Percentiles rank a stretch among this genome's conserved stretches.
phyloP scores from a whole-genome alignment of 2,888 invertebrate species.

The Tetramorium bicarinatum region DNA sequence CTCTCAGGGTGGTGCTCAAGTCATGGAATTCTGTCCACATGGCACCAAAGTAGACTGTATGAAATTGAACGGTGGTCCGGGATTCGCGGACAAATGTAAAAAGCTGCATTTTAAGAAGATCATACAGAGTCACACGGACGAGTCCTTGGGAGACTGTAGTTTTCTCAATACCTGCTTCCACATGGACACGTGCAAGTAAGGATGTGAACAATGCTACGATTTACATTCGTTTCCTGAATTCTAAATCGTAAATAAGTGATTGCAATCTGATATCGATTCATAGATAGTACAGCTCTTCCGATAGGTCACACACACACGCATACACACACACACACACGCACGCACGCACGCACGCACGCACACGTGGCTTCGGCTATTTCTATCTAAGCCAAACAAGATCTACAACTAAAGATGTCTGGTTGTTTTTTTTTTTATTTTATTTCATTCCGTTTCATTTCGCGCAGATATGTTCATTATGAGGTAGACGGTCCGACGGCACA shows the following conservation, averaged over 20 bases:
- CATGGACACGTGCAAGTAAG: conserved; percentile 98
- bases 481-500: conserved; percentile 92
- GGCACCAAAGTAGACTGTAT: conserved; percentile 96
- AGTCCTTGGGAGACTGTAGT: conserved; percentile 98
- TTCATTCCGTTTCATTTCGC: not conserved
- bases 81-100: conserved; percentile 90
- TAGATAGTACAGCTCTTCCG: not conserved
- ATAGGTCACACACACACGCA: not conserved
- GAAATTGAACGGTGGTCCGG: conserved; percentile 82
- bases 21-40: conserved; percentile 98
- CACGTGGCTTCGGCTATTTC: not conserved
- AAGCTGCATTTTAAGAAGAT: conserved; percentile 99
- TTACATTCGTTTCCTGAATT: not conserved
- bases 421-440: not conserved
- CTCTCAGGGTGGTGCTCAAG: conserved; percentile 97
- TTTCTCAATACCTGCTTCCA: conserved; percentile 99
- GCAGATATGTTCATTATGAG: conserved; percentile 98
- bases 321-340: no score
- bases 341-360: no score
- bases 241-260: not conserved
- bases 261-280: not conserved
- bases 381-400: not conserved
- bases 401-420: not conserved
- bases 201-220: not conserved
- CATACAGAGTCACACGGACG: conserved; percentile 97